Evolutionary conservation across 2,888 invertebrate genomes (phyloP), one percentile per base, ranked within the genome.

Genomic region (Callimorpha dominula): DNA sequence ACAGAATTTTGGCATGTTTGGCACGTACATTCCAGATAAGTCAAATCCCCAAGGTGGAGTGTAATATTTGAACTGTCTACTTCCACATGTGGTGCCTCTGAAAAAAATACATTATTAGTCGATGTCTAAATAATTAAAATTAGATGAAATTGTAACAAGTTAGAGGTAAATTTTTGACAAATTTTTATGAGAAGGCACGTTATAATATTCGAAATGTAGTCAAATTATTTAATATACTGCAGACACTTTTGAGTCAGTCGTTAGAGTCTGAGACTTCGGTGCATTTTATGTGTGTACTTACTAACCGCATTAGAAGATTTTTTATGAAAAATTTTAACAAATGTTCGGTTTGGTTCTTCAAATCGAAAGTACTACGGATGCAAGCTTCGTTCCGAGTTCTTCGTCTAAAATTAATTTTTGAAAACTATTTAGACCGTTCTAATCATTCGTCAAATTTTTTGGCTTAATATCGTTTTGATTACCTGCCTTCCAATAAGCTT

Each of bases 11-110:
- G 1, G 31, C 31, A 31, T 2, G 31, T 31, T 31, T 54, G 8
- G 7, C 82, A 95, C 95, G 87, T 89, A 90, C 95, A 95, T 73
- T 87, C 81, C 4, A 93, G 77, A 40, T 87, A 77, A 0, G 85
- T 82, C 75, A 73, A 81, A 67, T 92, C 92, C 2, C 89, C 91
- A 4, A 88, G 87, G 63, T 88, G 89, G 20, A 90, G 70, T 20
- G 81, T 64, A 7, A 89, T 72, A 78, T 89, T 89, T 6, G 83
- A 75, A 5, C 83, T 72, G 3, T 77, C 78, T 4, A 87, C 49
- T 43, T 87, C 81, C 4, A 94, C 72, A 81, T 88, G 75, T 0
- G 95, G 94, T 12, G 83, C 62, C 63, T 93, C 95, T 95, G 85
- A 49, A 87, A 86, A 75, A 52, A 43, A 31, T 31, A 14, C 20